Evolutionary conservation across 2,888 invertebrate genomes (phyloP), one percentile per base, ranked within the genome.

Genomic region (Atherix ibis): DNA sequence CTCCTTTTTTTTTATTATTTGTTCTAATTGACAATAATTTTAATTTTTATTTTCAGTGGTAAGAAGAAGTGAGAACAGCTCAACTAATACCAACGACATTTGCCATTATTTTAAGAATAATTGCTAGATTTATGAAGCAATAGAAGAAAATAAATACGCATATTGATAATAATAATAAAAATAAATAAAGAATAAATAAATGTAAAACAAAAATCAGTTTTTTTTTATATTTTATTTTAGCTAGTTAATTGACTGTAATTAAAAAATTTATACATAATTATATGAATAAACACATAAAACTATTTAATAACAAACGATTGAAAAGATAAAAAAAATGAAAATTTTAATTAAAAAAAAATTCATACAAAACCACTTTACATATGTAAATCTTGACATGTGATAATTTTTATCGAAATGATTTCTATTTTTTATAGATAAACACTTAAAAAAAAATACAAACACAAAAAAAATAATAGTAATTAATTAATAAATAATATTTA

Each of bases 31-130:
- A n/a, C n/a, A n/a, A n/a, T n/a, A n/a, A n/a, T n/a, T n/a, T n/a
- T n/a, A n/a, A n/a, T n/a, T n/a, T n/a, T n/a, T 32, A 17, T 12
- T 41, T 40, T 15, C 40, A 40, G 41, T 37, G 38, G 41, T 22
- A 33, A 38, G 18, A 37, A 31, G 26, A 27, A 37, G 28, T 22
- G 26, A 34, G 26, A 31, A 31, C 12, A 36, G 36, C 27, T 13
- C 38, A 34, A 29, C 36, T 19, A 31, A 27, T 27, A 40, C 40
- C 41, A 41, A 41, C 41, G 40, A 41, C 37, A 38, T 34, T 52
- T 25, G 64, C 53, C 67, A 67, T 67, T 40, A 45, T 40, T 41
- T 34, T 42, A 40, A 40, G 41, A 38, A 40, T 42, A 38, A 41
- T 41, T 33, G 41, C 37, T 39, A 40, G 40, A 40, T 32, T 41